phyloP scores from a whole-genome alignment of 2,113 vertebrate species.

The Sapayoa aenigma region DNA sequence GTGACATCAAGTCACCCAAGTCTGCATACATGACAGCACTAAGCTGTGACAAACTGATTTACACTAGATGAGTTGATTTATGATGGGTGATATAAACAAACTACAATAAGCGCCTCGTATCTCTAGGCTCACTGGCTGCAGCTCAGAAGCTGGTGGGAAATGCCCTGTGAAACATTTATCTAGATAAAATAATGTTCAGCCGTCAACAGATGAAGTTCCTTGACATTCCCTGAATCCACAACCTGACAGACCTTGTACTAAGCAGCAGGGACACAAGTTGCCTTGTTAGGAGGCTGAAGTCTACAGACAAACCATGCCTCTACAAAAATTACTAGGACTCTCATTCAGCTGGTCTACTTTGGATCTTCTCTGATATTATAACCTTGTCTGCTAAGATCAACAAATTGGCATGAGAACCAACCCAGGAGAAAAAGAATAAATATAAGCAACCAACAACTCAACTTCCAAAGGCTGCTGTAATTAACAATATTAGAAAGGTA shows the following conservation, averaged over 20 bases:
- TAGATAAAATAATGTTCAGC: conserved; percentile 2
- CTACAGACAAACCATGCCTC: background rate
- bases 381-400: background rate
- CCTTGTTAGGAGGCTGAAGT: background rate
- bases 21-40: accelerated
- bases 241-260: background rate
- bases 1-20: background rate
- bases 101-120: background rate
- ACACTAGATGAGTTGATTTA: background rate
- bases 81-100: background rate
- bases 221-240: background rate
- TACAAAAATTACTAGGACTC: background rate
- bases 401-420: background rate
- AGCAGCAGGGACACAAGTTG: background rate
- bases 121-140: background rate
- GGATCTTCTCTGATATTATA: background rate
- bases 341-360: background rate
- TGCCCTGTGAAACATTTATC: background rate
- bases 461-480: background rate
- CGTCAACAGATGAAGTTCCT: background rate
- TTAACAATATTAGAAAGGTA: background rate
- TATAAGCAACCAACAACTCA: background rate
- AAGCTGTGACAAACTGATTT: background rate
- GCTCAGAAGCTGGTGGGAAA: conserved; percentile 21
- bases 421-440: background rate